Percentiles rank a stretch among this genome's conserved stretches.
phyloP scores from a whole-genome alignment of 2,797 vertebrate species.

The Onychomys torridus region DNA sequence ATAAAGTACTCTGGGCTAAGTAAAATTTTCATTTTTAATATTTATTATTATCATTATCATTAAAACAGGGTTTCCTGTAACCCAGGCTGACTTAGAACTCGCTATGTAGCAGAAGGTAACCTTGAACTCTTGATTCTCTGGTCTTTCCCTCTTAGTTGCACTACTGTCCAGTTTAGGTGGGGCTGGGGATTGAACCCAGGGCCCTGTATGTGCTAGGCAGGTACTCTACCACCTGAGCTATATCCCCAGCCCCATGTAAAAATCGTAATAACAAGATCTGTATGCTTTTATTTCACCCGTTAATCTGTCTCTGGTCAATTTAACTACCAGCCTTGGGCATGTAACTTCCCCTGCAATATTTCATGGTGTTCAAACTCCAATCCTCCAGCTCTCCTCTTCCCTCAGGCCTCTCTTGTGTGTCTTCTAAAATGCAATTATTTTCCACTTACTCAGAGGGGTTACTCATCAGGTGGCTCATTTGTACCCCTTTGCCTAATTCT shows the following conservation, averaged over 20 bases:
- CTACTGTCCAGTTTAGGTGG: not conserved
- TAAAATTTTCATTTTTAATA: not conserved
- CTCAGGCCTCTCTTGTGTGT: not conserved
- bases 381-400: not conserved
- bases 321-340: not conserved
- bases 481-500: not conserved
- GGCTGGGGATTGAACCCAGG: not conserved
- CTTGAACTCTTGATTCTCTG: not conserved
- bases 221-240: not conserved
- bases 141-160: not conserved
- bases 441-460: not conserved
- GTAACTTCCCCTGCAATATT: not conserved
- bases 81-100: not conserved
- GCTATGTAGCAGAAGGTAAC: not conserved
- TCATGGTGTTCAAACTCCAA: not conserved
- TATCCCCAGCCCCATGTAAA: not conserved
- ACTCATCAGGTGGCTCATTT: not conserved
- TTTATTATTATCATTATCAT: not conserved
- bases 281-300: not conserved
- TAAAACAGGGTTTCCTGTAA: not conserved
- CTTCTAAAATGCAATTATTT: not conserved
- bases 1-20: not conserved
- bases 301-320: not conserved
- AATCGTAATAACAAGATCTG: not conserved
- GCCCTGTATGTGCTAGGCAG: not conserved